Conservation (phyloP, 2,797 vertebrate genomes). For the Morus bassanus region DNA sequence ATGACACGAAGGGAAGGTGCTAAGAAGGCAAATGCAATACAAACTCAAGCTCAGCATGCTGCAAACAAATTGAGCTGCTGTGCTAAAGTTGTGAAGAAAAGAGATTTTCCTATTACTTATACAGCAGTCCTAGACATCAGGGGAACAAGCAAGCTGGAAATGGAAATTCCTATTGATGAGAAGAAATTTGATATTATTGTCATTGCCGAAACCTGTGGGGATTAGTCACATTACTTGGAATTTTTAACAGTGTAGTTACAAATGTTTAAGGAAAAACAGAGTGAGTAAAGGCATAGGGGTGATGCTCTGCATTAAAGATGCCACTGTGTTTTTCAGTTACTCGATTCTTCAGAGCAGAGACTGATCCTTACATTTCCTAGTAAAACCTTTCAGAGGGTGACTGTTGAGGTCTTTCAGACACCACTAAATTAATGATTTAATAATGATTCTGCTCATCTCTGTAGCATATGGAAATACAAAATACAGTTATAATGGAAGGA, state of each 20-base stretch:
- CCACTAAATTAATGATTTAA: not conserved
- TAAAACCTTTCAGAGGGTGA: not conserved
- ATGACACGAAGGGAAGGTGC: slow-evolving; percentile 41
- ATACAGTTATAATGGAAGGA: not conserved
- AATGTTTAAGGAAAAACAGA: not conserved
- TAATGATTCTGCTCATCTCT: not conserved
- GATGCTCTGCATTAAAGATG: not conserved
- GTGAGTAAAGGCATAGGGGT: not conserved
- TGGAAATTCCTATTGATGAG: slow-evolving; percentile 22
- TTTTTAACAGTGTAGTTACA: not conserved
- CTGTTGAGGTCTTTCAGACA: not conserved
- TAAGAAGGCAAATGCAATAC: slow-evolving; percentile 30
- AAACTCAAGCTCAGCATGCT: not conserved
- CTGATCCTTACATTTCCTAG: not conserved
- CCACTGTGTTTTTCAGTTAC: not conserved
- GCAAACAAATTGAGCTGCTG: slow-evolving; percentile 41
- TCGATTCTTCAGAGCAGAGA: not conserved
- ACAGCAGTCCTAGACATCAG: not conserved
- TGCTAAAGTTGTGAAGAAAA: not conserved
- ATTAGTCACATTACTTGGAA: slow-evolving; percentile 14
- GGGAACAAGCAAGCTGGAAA: slow-evolving; percentile 13
- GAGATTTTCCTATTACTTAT: slow-evolving; percentile 46
- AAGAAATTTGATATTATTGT: slow-evolving; percentile 26
- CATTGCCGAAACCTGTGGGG: not conserved
- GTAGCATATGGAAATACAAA: not conserved